Evolutionary conservation across 2,888 invertebrate species (phyloP).

Genomic region (Calameuta filiformis): DNA sequence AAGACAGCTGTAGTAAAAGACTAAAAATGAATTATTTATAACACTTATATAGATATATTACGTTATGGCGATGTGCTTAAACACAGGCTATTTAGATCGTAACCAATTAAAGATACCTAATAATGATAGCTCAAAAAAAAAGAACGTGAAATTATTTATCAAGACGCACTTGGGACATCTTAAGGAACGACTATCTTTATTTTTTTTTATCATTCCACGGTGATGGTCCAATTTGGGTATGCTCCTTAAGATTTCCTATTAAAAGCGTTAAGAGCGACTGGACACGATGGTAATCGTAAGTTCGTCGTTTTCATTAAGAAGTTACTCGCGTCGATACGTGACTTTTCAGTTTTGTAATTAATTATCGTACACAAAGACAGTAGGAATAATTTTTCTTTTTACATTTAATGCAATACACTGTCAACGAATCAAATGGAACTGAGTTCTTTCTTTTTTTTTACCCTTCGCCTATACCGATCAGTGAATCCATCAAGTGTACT

Average conservation of each 20-base stretch:
- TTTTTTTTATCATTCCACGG: conserved; percentile 4
- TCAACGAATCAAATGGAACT: conserved; percentile 27
- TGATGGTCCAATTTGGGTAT: conserved; percentile 19
- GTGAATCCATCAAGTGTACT: background rate
- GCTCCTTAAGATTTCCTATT: conserved; percentile 15
- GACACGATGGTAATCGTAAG: background rate
- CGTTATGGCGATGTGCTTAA: background rate
- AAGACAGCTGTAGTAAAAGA: conserved; percentile 10
- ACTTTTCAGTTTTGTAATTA: conserved; percentile 42
- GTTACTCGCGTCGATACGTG: background rate
- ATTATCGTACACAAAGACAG: conserved; percentile 33
- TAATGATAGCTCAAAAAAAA: background rate
- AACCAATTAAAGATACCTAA: conserved; percentile 5
- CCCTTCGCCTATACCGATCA: background rate
- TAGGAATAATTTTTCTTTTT: conserved; percentile 30
- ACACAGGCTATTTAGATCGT: background rate
- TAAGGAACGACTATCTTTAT: background rate
- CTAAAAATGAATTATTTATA: conserved; percentile 8
- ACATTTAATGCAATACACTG: conserved; percentile 54
- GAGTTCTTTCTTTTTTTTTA: background rate
- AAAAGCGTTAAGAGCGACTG: background rate
- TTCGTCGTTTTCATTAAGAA: background rate
- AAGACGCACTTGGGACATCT: background rate
- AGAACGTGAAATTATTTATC: background rate
- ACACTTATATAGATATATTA: background rate